Percentiles rank a stretch among this genome's conserved stretches.
Conservation (phyloP, 2,113 vertebrate genomes). For the Phainopepla nitens region DNA sequence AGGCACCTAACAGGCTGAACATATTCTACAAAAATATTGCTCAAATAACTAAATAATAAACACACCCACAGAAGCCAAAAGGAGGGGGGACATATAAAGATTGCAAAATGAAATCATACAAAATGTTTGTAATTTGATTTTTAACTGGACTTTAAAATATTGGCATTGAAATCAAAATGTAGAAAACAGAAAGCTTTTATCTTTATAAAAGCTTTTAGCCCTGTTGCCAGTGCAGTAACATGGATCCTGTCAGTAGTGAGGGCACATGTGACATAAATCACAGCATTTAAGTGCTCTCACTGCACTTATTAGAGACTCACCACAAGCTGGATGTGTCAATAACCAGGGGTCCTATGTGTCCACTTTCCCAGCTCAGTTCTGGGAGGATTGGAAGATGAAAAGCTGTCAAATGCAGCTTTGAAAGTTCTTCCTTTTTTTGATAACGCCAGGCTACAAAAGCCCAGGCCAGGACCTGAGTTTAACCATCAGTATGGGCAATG, state of each 20-base stretch:
- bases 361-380: background rate
- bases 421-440: background rate
- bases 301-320: background rate
- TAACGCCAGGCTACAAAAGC: background rate
- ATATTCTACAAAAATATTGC: background rate
- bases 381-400: background rate
- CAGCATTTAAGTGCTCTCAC: background rate
- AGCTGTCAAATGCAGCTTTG: background rate
- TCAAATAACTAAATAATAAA: background rate
- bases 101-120: background rate
- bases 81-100: accelerated
- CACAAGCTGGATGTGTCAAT: background rate
- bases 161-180: background rate
- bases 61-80: background rate
- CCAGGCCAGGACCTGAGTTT: background rate
- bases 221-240: background rate
- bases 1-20: background rate
- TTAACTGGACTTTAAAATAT: background rate
- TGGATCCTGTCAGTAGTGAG: background rate
- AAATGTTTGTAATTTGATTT: background rate
- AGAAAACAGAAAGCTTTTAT: background rate
- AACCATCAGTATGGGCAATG: background rate
- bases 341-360: background rate
- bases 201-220: background rate
- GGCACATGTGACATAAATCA: background rate